phyloP scores from a whole-genome alignment of 2,888 invertebrate genomes.

The Dolichopus griseipennis region DNA sequence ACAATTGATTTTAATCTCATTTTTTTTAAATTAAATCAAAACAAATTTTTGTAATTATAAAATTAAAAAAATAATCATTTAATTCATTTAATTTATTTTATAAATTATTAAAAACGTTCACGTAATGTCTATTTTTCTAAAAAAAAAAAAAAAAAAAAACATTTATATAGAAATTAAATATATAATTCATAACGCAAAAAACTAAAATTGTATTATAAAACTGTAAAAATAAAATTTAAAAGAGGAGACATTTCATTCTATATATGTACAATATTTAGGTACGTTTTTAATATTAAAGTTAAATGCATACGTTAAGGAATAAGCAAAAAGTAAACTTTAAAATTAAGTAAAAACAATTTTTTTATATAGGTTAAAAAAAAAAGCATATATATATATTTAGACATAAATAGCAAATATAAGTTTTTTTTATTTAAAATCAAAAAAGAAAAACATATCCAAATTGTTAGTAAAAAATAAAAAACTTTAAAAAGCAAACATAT shows the following conservation, averaged over 20 bases:
- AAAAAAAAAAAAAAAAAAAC: too few relatives aligned
- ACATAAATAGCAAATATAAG: not conserved
- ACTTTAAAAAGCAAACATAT: too few relatives aligned
- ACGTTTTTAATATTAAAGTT: not conserved
- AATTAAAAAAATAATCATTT: too few relatives aligned
- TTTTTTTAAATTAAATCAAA: too few relatives aligned
- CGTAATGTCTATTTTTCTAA: not conserved
- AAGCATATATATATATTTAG: not conserved
- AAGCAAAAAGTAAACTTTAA: constrained; percentile 2
- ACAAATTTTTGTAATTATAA: too few relatives aligned
- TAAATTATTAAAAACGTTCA: too few relatives aligned
- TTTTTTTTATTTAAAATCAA: not conserved
- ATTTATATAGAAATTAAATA: not conserved
- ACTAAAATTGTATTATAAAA: not conserved
- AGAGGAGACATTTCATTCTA: not conserved
- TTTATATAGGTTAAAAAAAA: constrained; percentile 10
- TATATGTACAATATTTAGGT: not conserved
- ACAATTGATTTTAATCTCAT: too few relatives aligned
- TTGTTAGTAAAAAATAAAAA: constrained; percentile 5
- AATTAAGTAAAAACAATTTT: constrained; percentile 11
- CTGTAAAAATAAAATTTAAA: not conserved
- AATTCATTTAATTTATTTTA: too few relatives aligned
- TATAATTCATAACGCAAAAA: not conserved
- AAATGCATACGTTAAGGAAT: not conserved
- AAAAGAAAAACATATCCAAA: constrained; percentile 8